Base-by-base conservation (phyloP, 2,797 vertebrate genomes). In the Malurus splendens region DNA sequence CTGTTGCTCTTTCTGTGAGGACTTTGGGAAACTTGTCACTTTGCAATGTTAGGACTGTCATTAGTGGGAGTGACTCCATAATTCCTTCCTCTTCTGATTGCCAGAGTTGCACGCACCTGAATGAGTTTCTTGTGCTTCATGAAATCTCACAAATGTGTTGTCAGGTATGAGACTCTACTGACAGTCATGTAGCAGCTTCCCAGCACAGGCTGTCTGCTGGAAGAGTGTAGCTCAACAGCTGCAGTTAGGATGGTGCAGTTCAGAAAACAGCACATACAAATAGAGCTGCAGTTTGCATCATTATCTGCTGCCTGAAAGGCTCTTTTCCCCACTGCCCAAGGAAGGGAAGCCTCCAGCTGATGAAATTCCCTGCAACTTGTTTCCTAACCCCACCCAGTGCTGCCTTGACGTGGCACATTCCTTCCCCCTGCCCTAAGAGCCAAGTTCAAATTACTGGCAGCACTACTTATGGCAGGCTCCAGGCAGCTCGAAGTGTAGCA, bases 291-390 rank as follows among this genome's bases (percentile, higher is more conserved):
- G 39, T 68, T 74, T 39, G 59, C 55, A 30, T 82, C 62, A 24
- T 28, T 55, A 74, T 61, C 32, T 23, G 50, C 67, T 41, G 36
- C 72, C 52, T 30, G 30, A 77, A 60, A 61, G 52, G 38, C 27
- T 5, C 28, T 54, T 8, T 14, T 10, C 4, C 20, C 4, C 20
- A 3, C 27, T 36, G 14, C 48, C 45, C n/a, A 12, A 32, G 51
- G 74, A 66, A 74, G 30, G 70, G 64, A 76, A 74, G 51, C 14
- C 64, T 14, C 30, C 32, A 89, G 90, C 74, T 93, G 93, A 93
- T 42, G 89, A 93, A 94, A 95, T 28, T 42, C 50, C 8, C 51
- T 56, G 90, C 47, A 82, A 78, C 16, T 3, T 6, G 1, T 57
- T 66, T 74, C 20, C 19, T 73, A 65, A 42, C 90, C 54, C 87